These are phyloP conservation scores for Calidris pygmaea DNA, from an alignment of 2,113 vertebrate genomes.

Conservation along the genomic window DNA sequence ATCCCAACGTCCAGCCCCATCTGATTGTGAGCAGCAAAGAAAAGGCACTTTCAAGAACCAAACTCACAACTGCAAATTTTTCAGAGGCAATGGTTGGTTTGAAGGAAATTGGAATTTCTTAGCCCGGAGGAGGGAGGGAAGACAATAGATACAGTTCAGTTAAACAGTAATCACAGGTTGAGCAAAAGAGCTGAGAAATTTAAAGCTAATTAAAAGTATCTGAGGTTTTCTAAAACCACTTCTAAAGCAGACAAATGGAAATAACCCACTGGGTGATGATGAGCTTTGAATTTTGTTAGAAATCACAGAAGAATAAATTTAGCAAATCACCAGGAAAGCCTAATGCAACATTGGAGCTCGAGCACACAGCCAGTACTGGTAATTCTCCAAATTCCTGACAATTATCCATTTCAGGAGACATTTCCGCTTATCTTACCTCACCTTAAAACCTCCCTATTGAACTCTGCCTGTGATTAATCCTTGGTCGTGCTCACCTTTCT, in stretches of 20 bases:
- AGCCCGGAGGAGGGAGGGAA: background rate
- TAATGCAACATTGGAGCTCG: background rate
- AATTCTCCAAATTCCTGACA: conserved; percentile 26
- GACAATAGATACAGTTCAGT: background rate
- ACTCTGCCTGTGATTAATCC: conserved; percentile 8
- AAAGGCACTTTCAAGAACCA: background rate
- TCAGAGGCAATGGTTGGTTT: background rate
- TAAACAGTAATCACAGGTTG: conserved; percentile 46
- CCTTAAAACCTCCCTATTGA: conserved; percentile 9
- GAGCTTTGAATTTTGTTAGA: conserved; percentile 39
- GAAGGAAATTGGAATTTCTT: background rate
- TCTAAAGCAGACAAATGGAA: conserved; percentile 47
- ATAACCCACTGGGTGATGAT: conserved; percentile 46
- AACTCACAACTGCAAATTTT: background rate
- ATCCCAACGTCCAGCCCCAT: background rate
- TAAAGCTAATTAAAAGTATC: conserved; percentile 60
- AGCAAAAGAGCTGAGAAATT: conserved; percentile 13
- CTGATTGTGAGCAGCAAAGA: background rate
- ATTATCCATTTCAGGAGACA: background rate
- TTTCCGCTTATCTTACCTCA: background rate
- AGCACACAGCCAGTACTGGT: background rate
- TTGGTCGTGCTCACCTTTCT: background rate
- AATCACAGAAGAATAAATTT: conserved; percentile 40
- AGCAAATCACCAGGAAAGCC: conserved; percentile 29
- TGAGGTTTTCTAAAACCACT: conserved; percentile 37